Percentiles rank a stretch among this genome's conserved stretches.
Conservation (phyloP, 1,140 invertebrate species). For the Callitettix versicolor region DNA sequence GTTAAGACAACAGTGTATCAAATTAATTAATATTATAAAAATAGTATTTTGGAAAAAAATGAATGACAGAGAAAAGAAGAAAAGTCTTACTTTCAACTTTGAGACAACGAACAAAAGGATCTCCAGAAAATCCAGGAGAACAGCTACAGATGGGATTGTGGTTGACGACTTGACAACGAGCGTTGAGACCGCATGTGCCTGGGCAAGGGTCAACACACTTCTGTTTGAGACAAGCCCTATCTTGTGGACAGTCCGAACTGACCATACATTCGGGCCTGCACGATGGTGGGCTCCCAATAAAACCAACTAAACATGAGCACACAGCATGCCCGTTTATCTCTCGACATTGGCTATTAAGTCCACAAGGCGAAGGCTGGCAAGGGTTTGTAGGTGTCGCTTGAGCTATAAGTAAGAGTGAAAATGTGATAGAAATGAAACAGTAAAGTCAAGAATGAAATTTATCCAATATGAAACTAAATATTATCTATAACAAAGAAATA, state of each 20-base stretch:
- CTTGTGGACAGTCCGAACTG: conserved; percentile 56
- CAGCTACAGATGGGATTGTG: conserved; percentile 65
- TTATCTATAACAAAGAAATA: conserved; percentile 31
- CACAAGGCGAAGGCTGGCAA: conserved; percentile 62
- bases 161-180: conserved; percentile 59
- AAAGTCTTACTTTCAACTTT: conserved; percentile 42
- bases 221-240: conserved; percentile 56
- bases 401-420: conserved; percentile 26
- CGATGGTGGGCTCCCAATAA: conserved; percentile 57
- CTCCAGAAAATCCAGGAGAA: conserved; percentile 56
- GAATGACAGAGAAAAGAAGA: too few species aligned
- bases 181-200: conserved; percentile 56
- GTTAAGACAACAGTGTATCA: too few species aligned
- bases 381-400: conserved; percentile 41
- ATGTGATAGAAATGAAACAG: too few species aligned
- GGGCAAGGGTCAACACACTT: conserved; percentile 60
- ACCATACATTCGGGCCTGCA: conserved; percentile 65
- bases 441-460: too few species aligned
- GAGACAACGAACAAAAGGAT: conserved; percentile 62
- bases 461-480: conserved; percentile 13
- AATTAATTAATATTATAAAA: too few species aligned
- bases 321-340: conserved; percentile 48
- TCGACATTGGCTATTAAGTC: conserved; percentile 58
- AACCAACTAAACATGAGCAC: conserved; percentile 62
- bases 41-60: too few species aligned